These are phyloP conservation scores for Gobiocypris rarus DNA, from an alignment of 2,113 vertebrate species.

Conservation along the genomic window DNA sequence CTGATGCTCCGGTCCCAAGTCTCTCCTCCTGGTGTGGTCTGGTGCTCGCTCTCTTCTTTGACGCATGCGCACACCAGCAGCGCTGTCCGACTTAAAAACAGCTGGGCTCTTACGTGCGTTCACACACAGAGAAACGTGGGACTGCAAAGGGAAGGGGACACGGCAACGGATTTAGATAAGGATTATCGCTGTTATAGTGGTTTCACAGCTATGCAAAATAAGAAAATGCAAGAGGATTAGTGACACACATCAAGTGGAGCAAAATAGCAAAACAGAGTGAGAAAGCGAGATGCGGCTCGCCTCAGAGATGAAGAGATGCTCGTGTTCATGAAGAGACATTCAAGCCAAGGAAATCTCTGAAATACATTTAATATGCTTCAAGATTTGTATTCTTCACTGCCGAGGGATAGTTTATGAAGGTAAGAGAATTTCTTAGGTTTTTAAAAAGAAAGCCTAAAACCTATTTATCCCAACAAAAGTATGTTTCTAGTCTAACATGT, in stretches of 20 bases:
- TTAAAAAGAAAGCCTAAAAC: not conserved
- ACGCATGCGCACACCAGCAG: slow-evolving; percentile 43
- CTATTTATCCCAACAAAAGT: not conserved
- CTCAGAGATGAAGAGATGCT: slow-evolving; percentile 36
- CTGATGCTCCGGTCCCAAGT: not conserved
- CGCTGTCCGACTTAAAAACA: slow-evolving; percentile 42
- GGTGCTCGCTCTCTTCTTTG: not conserved
- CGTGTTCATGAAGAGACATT: slow-evolving; percentile 5
- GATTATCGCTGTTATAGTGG: slow-evolving; percentile 45
- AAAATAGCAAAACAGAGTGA: slow-evolving; percentile 21
- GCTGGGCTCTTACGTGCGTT: slow-evolving; percentile 42
- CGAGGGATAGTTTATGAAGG: not conserved
- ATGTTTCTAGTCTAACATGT: not conserved
- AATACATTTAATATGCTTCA: not conserved
- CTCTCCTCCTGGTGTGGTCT: slow-evolving; percentile 6
- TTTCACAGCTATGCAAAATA: slow-evolving; percentile 45
- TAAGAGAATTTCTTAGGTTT: slow-evolving; percentile 5
- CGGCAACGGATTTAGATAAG: slow-evolving; percentile 48
- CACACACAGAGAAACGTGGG: slow-evolving; percentile 31
- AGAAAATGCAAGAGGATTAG: slow-evolving; percentile 50
- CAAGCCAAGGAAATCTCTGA: not conserved
- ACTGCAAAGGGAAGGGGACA: slow-evolving; percentile 23
- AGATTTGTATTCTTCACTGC: not conserved
- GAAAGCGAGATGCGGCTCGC: slow-evolving; percentile 30
- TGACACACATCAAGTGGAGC: slow-evolving; percentile 40